These are phyloP conservation scores for Oncorhynchus mykiss DNA, from an alignment of 2,113 vertebrate species.

Conservation along the genomic window DNA sequence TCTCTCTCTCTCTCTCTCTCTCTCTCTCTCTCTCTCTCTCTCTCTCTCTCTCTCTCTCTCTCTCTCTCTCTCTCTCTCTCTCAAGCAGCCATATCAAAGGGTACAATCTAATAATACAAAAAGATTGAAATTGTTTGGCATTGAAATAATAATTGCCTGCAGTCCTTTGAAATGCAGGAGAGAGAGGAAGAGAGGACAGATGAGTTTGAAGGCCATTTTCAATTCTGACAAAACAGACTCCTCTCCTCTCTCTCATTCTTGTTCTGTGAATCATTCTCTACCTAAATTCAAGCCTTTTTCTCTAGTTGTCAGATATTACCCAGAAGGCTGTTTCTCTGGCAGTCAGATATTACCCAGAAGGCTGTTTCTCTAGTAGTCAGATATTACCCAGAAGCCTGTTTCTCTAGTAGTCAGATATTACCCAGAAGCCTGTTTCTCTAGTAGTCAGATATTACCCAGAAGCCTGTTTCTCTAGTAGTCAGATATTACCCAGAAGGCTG, in stretches of 20 bases:
- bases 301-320: too few relatives aligned
- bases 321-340: too few relatives aligned
- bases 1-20: too few relatives aligned
- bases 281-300: too few relatives aligned
- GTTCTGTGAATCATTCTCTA: background rate
- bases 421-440: too few relatives aligned
- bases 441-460: too few relatives aligned
- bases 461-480: background rate
- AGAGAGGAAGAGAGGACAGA: background rate
- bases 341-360: too few relatives aligned
- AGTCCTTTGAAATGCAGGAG: background rate
- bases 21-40: background rate
- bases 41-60: too few relatives aligned
- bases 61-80: background rate
- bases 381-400: too few relatives aligned
- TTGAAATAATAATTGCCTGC: slow-evolving; percentile 3
- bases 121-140: background rate
- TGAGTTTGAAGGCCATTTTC: background rate
- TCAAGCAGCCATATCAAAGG: background rate
- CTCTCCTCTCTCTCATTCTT: background rate
- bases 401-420: too few relatives aligned
- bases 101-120: background rate
- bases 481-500: too few relatives aligned
- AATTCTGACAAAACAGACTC: background rate
- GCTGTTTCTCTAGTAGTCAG: too few relatives aligned